Evolutionary conservation across 2,888 invertebrate genomes (phyloP).

Genomic region (Rhabditophanes sp.): DNA sequence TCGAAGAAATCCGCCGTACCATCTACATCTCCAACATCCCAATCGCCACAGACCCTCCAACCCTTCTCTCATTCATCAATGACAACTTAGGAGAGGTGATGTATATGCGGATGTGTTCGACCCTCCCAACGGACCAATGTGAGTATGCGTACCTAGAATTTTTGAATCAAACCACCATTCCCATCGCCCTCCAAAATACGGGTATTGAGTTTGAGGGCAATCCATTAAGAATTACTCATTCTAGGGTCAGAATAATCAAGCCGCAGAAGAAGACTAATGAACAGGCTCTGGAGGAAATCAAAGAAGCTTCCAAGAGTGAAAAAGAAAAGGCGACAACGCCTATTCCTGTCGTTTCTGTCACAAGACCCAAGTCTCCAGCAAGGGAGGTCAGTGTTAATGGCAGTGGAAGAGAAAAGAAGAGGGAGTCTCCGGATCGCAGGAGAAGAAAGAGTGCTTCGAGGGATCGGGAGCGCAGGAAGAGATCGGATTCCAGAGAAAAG

Average conservation of each 20-base stretch:
- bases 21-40: slow-evolving; percentile 63
- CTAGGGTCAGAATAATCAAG: slow-evolving; percentile 67
- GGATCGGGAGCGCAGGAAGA: too few relatives aligned
- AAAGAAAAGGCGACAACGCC: slow-evolving; percentile 8
- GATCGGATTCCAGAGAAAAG: too few relatives aligned
- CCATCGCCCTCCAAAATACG: slow-evolving; percentile 66
- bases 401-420: too few relatives aligned
- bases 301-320: slow-evolving; percentile 63
- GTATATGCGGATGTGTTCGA: slow-evolving; percentile 68
- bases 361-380: too few relatives aligned
- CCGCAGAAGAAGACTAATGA: slow-evolving; percentile 88
- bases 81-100: slow-evolving; percentile 57
- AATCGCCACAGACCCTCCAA: not conserved
- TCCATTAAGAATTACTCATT: slow-evolving; percentile 59
- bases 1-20: slow-evolving; percentile 78
- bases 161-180: slow-evolving; percentile 71
- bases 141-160: slow-evolving; percentile 75
- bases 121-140: slow-evolving; percentile 55
- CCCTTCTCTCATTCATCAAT: slow-evolving; percentile 1
- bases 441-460: too few relatives aligned
- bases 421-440: too few relatives aligned
- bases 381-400: too few relatives aligned
- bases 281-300: slow-evolving; percentile 81
- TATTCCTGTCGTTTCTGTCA: too few relatives aligned
- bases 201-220: slow-evolving; percentile 58